phyloP scores from a whole-genome alignment of 2,797 vertebrate species.

The Onychomys arenicola region DNA sequence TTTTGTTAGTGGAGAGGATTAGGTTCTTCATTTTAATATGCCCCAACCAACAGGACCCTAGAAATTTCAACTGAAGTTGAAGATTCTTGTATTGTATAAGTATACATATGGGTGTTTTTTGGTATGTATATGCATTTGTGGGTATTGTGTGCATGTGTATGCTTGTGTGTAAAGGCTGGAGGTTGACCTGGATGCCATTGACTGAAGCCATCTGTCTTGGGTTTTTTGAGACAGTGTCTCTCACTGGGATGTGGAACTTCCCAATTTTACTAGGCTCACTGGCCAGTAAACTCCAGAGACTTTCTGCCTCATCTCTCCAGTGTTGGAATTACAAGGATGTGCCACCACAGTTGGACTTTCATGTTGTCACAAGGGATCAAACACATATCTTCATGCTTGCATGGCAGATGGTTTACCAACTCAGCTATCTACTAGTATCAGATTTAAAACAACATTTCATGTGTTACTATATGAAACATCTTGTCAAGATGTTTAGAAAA shows the following conservation, averaged over 20 bases:
- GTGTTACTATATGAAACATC: not conserved
- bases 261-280: not conserved
- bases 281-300: not conserved
- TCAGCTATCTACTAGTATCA: not conserved
- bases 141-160: not conserved
- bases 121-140: not conserved
- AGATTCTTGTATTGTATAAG: not conserved
- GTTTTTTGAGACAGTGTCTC: not conserved
- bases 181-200: not conserved
- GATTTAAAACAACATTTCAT: not conserved
- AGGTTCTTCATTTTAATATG: not conserved
- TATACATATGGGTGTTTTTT: too few relatives aligned
- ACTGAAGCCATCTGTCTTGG: not conserved
- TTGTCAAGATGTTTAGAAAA: not conserved
- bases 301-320: not conserved
- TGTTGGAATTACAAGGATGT: not conserved
- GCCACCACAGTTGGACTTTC: not conserved
- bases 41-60: not conserved
- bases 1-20: not conserved
- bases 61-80: not conserved
- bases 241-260: not conserved
- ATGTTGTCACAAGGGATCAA: too few relatives aligned
- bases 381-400: not conserved
- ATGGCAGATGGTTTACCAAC: not conserved
- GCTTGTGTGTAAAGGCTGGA: not conserved